A percentile compares a stretch with the other conserved stretches of the same genome.
Evolutionary conservation across 2,888 invertebrate genomes (phyloP).

Genomic region (Protophormia terraenovae): DNA sequence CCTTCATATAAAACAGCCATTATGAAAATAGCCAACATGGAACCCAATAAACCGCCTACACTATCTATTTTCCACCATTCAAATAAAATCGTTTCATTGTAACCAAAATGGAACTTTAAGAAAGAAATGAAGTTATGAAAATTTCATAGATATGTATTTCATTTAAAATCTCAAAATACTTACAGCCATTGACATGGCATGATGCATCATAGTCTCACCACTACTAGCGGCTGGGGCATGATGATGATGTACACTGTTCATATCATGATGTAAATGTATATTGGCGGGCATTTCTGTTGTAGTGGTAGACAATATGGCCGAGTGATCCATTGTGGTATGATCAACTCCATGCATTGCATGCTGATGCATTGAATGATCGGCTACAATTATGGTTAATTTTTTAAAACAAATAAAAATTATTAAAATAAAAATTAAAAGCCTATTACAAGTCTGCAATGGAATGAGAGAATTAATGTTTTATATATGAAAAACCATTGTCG

Average conservation of each 20-base stretch:
- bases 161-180: constrained; percentile 53
- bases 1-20: constrained; percentile 97
- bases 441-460: constrained; percentile 51
- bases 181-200: constrained; percentile 82
- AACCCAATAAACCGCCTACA: constrained; percentile 90
- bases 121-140: neutral
- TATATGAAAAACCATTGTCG: constrained; percentile 1
- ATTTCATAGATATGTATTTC: no score
- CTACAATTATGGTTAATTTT: constrained; percentile 56
- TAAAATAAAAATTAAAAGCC: constrained; percentile 50
- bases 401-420: constrained; percentile 64
- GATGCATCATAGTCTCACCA: constrained; percentile 75
- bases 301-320: constrained; percentile 31
- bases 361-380: constrained; percentile 66
- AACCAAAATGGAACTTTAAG: constrained; percentile 90
- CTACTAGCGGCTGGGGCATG: constrained; percentile 59
- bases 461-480: constrained; percentile 31
- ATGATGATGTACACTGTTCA: constrained; percentile 67
- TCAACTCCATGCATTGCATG: constrained; percentile 64
- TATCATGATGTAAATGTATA: constrained; percentile 60
- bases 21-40: constrained; percentile 94
- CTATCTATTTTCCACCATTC: constrained; percentile 90
- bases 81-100: constrained; percentile 89
- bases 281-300: constrained; percentile 69
- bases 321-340: constrained; percentile 51